Conservation (phyloP, 2,113 vertebrate genomes). For the Myiozetetes cayanensis region DNA sequence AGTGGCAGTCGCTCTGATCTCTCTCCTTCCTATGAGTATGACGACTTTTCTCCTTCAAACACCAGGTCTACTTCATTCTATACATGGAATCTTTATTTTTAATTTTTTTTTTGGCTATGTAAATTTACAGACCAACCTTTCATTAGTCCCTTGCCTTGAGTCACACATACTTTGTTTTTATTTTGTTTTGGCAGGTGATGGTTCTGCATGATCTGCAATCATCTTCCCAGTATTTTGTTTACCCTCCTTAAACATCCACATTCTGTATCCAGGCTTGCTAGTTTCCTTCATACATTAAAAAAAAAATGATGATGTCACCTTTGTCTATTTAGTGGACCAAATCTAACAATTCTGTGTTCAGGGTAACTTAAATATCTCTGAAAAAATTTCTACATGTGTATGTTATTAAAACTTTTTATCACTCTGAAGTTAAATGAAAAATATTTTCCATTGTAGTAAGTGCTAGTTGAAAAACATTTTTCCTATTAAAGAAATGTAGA, state of each 20-base stretch:
- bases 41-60: conserved; percentile 85
- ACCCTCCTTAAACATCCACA: conserved; percentile 61
- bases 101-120: conserved; percentile 45
- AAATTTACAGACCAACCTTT: conserved; percentile 46
- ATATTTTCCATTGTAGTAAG: neutral
- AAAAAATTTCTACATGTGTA: neutral
- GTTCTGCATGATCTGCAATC: conserved; percentile 73
- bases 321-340: conserved; percentile 38
- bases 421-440: neutral
- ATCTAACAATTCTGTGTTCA: neutral
- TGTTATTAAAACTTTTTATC: neutral
- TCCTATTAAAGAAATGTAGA: neutral
- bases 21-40: conserved; percentile 95
- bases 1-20: conserved; percentile 90
- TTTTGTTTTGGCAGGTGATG: conserved; percentile 73
- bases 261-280: conserved; percentile 55
- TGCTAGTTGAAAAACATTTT: neutral
- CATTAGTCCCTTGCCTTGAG: conserved; percentile 60
- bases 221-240: conserved; percentile 69
- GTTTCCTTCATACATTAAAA: conserved; percentile 39
- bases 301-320: conserved; percentile 70
- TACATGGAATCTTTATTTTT: conserved; percentile 68
- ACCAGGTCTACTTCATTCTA: conserved; percentile 80
- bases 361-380: neutral
- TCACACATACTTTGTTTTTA: conserved; percentile 62